Evolutionary conservation across 2,888 invertebrate species (phyloP).

Genomic region (Smittia aterrima): DNA sequence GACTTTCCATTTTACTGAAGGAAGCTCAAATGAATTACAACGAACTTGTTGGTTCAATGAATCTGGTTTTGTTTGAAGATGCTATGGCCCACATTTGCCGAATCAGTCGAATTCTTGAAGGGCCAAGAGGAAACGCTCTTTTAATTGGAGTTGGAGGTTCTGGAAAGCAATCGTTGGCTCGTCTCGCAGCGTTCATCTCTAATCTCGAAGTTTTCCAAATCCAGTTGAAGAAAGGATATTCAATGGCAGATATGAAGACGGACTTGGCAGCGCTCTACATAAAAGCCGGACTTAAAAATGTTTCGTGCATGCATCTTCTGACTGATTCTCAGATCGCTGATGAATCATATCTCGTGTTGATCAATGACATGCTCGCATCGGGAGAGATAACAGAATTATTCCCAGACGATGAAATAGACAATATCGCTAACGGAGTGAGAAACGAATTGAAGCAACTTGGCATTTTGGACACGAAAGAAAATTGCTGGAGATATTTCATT

Average conservation of each 20-base stretch:
- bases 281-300: constrained; percentile 82
- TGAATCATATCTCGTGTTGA: constrained; percentile 84
- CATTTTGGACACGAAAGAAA: constrained; percentile 80
- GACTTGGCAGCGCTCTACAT: constrained; percentile 74
- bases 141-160: constrained; percentile 93
- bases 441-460: constrained; percentile 80
- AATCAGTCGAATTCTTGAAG: constrained; percentile 89
- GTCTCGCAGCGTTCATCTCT: constrained; percentile 86
- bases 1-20: constrained; percentile 68
- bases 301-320: constrained; percentile 85
- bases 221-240: constrained; percentile 85
- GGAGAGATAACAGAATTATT: constrained; percentile 91
- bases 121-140: constrained; percentile 87
- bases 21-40: constrained; percentile 85
- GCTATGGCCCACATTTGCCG: constrained; percentile 90
- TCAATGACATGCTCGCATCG: constrained; percentile 90
- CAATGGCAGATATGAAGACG: constrained; percentile 73
- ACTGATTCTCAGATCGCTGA: constrained; percentile 92
- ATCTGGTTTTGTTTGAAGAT: constrained; percentile 91
- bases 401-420: constrained; percentile 87
- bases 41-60: constrained; percentile 87
- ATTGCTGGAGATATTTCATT: constrained; percentile 94
- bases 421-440: constrained; percentile 72
- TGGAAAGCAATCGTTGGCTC: constrained; percentile 88
- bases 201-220: constrained; percentile 91